These are phyloP conservation scores for Phyllotreta cruciferae DNA, from an alignment of 2,888 invertebrate genomes.

Conservation along the genomic window DNA sequence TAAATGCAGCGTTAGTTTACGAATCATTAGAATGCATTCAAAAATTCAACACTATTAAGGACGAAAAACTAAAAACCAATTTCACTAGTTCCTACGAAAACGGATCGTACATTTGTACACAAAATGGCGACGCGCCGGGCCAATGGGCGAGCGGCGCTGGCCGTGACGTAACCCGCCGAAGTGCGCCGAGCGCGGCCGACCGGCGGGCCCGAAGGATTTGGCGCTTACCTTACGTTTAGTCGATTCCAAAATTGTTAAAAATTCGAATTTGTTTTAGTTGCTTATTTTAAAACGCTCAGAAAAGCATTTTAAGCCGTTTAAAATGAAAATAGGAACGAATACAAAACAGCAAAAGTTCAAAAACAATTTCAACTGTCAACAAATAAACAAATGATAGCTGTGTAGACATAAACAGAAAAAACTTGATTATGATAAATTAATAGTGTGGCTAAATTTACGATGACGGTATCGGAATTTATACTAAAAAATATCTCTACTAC, in stretches of 20 bases:
- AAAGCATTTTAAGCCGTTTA: constrained; percentile 45
- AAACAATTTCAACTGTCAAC: constrained; percentile 51
- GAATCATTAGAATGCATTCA: constrained; percentile 51
- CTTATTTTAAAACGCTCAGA: constrained; percentile 41
- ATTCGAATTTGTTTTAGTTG: constrained; percentile 35
- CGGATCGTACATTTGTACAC: constrained; percentile 42
- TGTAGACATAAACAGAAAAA: constrained; percentile 17
- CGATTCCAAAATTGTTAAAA: constrained; percentile 41
- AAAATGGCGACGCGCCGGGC: constrained; percentile 38
- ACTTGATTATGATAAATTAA: constrained; percentile 21
- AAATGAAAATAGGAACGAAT: constrained; percentile 48
- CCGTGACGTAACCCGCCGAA: constrained; percentile 49
- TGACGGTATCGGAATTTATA: too few species aligned
- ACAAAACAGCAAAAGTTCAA: constrained; percentile 49
- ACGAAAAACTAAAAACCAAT: constrained; percentile 55
- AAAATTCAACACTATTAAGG: constrained; percentile 54
- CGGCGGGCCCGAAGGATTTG: too few species aligned
- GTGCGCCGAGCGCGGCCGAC: constrained; percentile 15
- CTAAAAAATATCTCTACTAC: too few species aligned
- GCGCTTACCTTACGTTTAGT: constrained; percentile 40
- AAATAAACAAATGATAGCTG: constrained; percentile 29
- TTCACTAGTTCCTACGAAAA: constrained; percentile 50
- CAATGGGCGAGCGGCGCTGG: constrained; percentile 37
- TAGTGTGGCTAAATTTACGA: too few species aligned
- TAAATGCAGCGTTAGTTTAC: constrained; percentile 45